Evolutionary conservation across 2,888 invertebrate species (phyloP).

Genomic region (Trilocha varians): DNA sequence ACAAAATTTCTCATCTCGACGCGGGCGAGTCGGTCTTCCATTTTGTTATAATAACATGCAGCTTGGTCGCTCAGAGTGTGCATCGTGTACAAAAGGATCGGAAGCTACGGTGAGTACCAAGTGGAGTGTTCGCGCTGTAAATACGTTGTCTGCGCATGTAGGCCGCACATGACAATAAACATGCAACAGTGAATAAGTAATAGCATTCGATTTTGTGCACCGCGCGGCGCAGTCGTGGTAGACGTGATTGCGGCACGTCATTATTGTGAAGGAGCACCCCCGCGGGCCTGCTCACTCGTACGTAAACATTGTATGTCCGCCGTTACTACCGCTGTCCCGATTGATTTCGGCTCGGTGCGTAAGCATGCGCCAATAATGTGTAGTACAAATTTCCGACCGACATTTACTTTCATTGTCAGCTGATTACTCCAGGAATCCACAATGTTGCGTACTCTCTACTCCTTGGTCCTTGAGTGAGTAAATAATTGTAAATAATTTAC

Average conservation of each 20-base stretch:
- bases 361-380: constrained; percentile 57
- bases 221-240: constrained; percentile 52
- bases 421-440: constrained; percentile 41
- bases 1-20: constrained; percentile 63
- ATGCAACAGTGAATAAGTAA: constrained; percentile 61
- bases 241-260: constrained; percentile 24
- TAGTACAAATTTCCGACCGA: constrained; percentile 7
- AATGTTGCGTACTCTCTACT: not conserved
- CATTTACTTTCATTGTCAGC: constrained; percentile 48
- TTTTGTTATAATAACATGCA: constrained; percentile 72
- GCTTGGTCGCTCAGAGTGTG: constrained; percentile 64
- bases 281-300: constrained; percentile 6
- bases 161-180: constrained; percentile 62
- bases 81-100: constrained; percentile 58
- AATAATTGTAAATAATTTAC: no score
- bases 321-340: constrained; percentile 30
- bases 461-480: not conserved
- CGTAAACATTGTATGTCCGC: not conserved
- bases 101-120: constrained; percentile 61
- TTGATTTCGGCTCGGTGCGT: constrained; percentile 52
- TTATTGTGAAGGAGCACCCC: constrained; percentile 19
- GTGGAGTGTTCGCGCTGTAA: constrained; percentile 22
- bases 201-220: constrained; percentile 64
- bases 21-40: constrained; percentile 64
- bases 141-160: constrained; percentile 59